Evolutionary conservation across 2,888 invertebrate species (phyloP), one percentile per base, ranked within the genome.

Genomic region (Sepiola atlantica): DNA sequence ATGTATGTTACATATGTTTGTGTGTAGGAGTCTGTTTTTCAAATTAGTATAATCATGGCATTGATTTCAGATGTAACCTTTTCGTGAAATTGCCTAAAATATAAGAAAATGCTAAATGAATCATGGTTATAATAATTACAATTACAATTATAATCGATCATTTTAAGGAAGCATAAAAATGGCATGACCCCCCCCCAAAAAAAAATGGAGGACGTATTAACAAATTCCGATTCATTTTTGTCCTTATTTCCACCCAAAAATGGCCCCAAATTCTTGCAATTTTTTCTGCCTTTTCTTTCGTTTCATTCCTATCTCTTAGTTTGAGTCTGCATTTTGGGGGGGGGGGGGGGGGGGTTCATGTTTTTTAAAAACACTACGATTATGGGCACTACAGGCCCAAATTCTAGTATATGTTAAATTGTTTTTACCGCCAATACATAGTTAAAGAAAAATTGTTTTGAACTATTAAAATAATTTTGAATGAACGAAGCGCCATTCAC

Each of bases 151-250:
- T 28, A 45, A 28, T 77, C 77, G 28, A 28, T n/a, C 77, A 77
- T 20, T 77, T n/a, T 77, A 32, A 77, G 12, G 16, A 32, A 77
- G 32, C 77, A 77, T 77, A 77, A 77, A 77, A 77, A n/a, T 77
- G 14, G 32, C 12, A 3, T 45, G 2, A 45, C 2, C 45, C 45
- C 45, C 45, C 45, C 45, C 45, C 45, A 4, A 2, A 1, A 14
- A 4, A 77, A 77, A 77, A 77, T n/a, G n/a, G 32, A n/a, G 32
- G 77, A 77, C 77, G 14, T 16, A 77, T 77, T 77, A 77, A 77
- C 77, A 77, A n/a, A 77, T 77, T 77, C 77, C 77, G n/a, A n/a
- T 77, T 77, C n/a, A n/a, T n/a, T 77, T 77, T 77, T 77, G n/a
- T n/a, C n/a, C n/a, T n/a, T n/a, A n/a, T 77, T 77, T 77, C n/a